These are phyloP conservation scores for Agriopis marginaria DNA, from an alignment of 2,888 invertebrate genomes.

Conservation along the genomic window DNA sequence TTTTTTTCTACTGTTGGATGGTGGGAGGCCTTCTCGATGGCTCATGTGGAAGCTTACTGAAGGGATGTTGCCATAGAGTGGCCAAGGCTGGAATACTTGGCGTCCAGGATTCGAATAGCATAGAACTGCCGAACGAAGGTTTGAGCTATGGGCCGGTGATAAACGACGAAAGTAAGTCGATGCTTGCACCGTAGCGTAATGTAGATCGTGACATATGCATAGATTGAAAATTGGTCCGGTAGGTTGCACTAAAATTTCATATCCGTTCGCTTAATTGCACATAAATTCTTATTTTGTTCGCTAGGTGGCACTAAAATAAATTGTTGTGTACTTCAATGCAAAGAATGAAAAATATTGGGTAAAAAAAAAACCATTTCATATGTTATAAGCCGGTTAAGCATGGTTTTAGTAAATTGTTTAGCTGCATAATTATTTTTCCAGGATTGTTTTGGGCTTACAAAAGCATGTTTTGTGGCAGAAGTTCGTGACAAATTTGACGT, in stretches of 20 bases:
- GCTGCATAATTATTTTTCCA: background rate
- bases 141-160: slow-evolving; percentile 90
- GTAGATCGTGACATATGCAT: slow-evolving; percentile 14
- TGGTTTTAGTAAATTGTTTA: background rate
- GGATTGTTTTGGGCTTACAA: background rate
- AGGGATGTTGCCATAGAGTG: slow-evolving; percentile 94
- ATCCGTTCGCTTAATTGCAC: background rate
- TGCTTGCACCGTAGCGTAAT: slow-evolving; percentile 60
- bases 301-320: background rate
- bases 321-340: background rate
- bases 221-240: background rate
- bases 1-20: slow-evolving; percentile 97
- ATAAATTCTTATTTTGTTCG: background rate
- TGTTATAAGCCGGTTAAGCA: background rate
- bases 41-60: slow-evolving; percentile 92
- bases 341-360: background rate
- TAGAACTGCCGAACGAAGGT: slow-evolving; percentile 87
- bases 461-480: slow-evolving; percentile 11
- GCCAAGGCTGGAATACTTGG: slow-evolving; percentile 89
- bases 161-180: slow-evolving; percentile 92
- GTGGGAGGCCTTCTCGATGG: slow-evolving; percentile 94
- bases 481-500: background rate
- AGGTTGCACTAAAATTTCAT: background rate
- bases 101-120: slow-evolving; percentile 88
- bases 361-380: background rate